A percentile compares a stretch with the other conserved stretches of the same genome.
Evolutionary conservation across 2,888 invertebrate genomes (phyloP).

Genomic region (Stegophylla sp.): DNA sequence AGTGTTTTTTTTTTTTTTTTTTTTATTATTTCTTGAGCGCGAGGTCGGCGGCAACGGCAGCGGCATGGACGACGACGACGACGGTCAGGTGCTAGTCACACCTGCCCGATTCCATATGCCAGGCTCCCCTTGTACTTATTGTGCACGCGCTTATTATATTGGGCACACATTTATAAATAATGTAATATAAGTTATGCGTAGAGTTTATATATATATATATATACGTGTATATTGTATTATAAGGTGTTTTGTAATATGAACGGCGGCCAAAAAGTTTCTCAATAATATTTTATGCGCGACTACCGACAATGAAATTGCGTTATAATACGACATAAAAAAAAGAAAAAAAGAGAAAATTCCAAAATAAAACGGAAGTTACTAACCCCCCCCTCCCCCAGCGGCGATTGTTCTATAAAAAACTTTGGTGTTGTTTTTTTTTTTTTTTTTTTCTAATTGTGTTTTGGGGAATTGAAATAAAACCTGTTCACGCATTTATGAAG

Average conservation of each 20-base stretch:
- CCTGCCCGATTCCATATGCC: conserved; percentile 53
- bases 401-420: not conserved
- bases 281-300: not conserved
- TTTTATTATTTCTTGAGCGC: conserved; percentile 38
- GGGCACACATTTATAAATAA: too few species aligned
- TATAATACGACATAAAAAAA: not conserved
- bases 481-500: not conserved
- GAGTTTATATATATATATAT: not conserved
- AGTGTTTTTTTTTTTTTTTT: conserved; percentile 21
- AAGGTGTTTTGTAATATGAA: not conserved
- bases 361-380: conserved; percentile 39
- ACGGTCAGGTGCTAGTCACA: conserved; percentile 53
- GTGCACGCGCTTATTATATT: not conserved
- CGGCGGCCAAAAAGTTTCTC: conserved; percentile 6
- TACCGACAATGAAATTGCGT: not conserved
- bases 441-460: not conserved
- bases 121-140: not conserved
- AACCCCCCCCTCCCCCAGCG: too few species aligned
- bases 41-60: conserved; percentile 28
- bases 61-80: not conserved
- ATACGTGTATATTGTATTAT: too few species aligned
- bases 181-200: not conserved
- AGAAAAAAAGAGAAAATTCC: conserved; percentile 22
- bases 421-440: not conserved
- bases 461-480: not conserved